Base-by-base conservation (phyloP, 2,888 invertebrate genomes). In the Brachyptera putata region DNA sequence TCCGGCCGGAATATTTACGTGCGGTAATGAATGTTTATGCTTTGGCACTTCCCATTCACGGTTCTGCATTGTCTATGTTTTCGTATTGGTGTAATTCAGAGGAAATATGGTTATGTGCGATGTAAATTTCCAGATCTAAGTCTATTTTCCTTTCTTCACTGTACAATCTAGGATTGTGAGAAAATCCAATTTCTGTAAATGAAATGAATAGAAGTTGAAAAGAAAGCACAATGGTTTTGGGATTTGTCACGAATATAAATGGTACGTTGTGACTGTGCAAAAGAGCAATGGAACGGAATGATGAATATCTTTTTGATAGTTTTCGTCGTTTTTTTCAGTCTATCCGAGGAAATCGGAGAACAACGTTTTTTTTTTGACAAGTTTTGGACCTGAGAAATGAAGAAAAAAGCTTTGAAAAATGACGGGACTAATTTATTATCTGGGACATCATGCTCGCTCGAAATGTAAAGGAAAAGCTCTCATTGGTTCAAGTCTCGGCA, bases 171-270 rank as follows among this genome's bases (percentile, higher is more conserved):
- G 46, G 46, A 46, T 46, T 46, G 3, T 24, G 22, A 46, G 46
- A 46, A n/a, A 46, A 46, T 46, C 46, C 46, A 46, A 46, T 46
- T 46, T 24, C 46, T 16, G 46, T 46, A 24, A 46, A 46, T 46
- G 46, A 46, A 46, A 46, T 24, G 46, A 46, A 46, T 46, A 41
- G 41, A 11, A 30, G 30, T 46, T n/a, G 21, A 46, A 46, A 24
- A 7, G 46, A 22, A n/a, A 14, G 43, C 16, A 24, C 46, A 46
- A 46, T 46, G 46, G 24, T 22, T 46, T 46, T 21, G 22, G 22
- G 21, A 46, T 46, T 46, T 46, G 46, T 46, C 46, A 46, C 46
- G 22, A 18, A 21, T 46, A 46, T 24, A 46, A 46, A 46, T 46
- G 46, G 46, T 46, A 46, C 30, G 30, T n/a, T n/a, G n/a, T n/a